Conservation (phyloP, 2,888 invertebrate species). For the Hyposoter dolosus region DNA sequence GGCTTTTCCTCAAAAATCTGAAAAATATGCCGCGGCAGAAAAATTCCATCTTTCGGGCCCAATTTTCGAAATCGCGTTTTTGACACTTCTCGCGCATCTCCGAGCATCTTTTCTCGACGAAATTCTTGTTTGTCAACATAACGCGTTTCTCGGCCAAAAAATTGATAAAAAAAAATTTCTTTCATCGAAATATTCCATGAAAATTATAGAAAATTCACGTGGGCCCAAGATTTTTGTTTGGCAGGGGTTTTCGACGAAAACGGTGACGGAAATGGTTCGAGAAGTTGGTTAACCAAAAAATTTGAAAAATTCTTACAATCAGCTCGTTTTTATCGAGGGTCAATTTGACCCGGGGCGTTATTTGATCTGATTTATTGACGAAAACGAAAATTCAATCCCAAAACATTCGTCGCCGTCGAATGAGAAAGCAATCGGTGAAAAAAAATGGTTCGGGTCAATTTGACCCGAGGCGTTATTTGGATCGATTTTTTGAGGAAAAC, state of each 20-base stretch:
- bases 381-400: too few species aligned
- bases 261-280: too few species aligned
- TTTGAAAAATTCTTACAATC: background rate
- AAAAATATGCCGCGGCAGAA: background rate
- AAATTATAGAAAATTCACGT: background rate
- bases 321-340: too few species aligned
- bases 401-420: too few species aligned
- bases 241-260: background rate
- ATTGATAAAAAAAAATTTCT: background rate
- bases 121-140: conserved; percentile 55
- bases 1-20: background rate
- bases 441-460: too few species aligned
- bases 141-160: conserved; percentile 12
- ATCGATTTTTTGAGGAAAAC: too few species aligned
- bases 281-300: background rate
- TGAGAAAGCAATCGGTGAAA: too few species aligned
- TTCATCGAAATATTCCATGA: background rate
- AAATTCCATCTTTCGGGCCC: background rate
- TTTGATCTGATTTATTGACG: too few species aligned
- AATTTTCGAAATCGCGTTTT: background rate
- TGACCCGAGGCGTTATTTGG: too few species aligned
- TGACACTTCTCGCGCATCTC: background rate
- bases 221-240: background rate
- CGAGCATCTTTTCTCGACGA: background rate
- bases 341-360: too few species aligned